Base-by-base conservation (phyloP, 2,888 invertebrate genomes). In the Andrena bicolor region DNA sequence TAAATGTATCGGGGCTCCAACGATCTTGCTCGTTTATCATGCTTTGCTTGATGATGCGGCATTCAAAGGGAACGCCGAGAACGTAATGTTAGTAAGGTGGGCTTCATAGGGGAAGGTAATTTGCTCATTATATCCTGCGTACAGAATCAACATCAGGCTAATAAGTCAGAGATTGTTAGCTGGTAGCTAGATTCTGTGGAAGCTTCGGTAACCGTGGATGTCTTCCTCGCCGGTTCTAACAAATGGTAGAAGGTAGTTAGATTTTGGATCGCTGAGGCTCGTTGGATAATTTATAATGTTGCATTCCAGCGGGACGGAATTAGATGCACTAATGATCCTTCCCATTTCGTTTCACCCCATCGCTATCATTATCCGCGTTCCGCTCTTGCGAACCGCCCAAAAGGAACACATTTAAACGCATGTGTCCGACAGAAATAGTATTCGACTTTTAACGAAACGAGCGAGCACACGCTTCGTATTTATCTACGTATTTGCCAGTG, bases 361-460 rank as follows among this genome's bases (percentile, higher is more conserved):
- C 73, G 71, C 73, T 76, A 76, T 86, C 83, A 81, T 86, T 87
- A 87, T 87, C 83, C 87, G 81, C 85, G 78, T 86, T 85, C 83
- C 78, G 72, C 63, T 63, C 82, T 77, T 49, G 32, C 75, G 61
- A 65, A 53, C 61, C 65, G 70, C 56, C 66, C 64, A 66, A 75
- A 69, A 77, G 28, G 76, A 78, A 61, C 30, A 69, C 65, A 41
- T 53, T 71, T 66, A 75, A 80, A 80, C 63, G 78, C 75, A 58
- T 63, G 63, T 32, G 76, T 58, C 60, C 53, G 85, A 84, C 84
- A 64, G 86, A 86, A 86, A 86, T 86, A 84, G 86, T 61, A 70
- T 56, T 72, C 30, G 48, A 72, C 68, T 82, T 84, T 61, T 58
- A 80, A 68, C 74, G 76, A 78, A 69, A 69, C 71, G 76, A 68